A percentile compares a stretch with the other conserved stretches of the same genome.
Evolutionary conservation across 1,140 invertebrate genomes (phyloP).

Genomic region (Dendrolimus kikuchii): DNA sequence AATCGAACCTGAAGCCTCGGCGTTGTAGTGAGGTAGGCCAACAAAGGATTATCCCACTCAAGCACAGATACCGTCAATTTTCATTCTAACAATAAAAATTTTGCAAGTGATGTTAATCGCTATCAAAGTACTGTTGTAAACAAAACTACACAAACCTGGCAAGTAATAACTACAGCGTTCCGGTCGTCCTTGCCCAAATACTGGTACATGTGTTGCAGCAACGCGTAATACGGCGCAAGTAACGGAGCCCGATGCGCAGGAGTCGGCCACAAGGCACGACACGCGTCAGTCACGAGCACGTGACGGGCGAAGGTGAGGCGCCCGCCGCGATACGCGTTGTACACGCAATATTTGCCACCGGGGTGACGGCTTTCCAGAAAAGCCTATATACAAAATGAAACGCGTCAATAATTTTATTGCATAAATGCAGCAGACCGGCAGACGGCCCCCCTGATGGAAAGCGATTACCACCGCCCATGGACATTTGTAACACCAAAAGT

Average conservation of each 20-base stretch:
- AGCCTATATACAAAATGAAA: constrained; percentile 34
- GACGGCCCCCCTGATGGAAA: too few species aligned
- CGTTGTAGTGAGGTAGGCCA: too few species aligned
- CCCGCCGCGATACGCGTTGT: constrained; percentile 53
- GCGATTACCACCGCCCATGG: too few species aligned
- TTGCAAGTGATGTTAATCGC: too few species aligned
- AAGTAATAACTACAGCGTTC: constrained; percentile 90
- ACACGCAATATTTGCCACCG: constrained; percentile 77
- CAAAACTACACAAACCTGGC: constrained; percentile 75
- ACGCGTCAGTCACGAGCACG: constrained; percentile 75
- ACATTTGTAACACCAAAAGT: too few species aligned
- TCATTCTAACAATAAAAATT: neutral
- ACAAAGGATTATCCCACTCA: too few species aligned
- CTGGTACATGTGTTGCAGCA: constrained; percentile 90
- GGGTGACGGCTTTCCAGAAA: constrained; percentile 84
- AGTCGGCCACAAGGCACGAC: constrained; percentile 44
- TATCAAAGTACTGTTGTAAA: too few species aligned
- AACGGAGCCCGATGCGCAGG: constrained; percentile 77
- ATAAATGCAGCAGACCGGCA: too few species aligned
- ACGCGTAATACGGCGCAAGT: constrained; percentile 83
- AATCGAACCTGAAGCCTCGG: too few species aligned
- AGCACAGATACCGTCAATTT: neutral
- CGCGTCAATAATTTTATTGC: too few species aligned
- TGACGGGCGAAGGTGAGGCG: constrained; percentile 72
- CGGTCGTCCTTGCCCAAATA: constrained; percentile 87